Base-by-base conservation (phyloP, 1,140 invertebrate genomes). In the Tetragnatha versicolor region DNA sequence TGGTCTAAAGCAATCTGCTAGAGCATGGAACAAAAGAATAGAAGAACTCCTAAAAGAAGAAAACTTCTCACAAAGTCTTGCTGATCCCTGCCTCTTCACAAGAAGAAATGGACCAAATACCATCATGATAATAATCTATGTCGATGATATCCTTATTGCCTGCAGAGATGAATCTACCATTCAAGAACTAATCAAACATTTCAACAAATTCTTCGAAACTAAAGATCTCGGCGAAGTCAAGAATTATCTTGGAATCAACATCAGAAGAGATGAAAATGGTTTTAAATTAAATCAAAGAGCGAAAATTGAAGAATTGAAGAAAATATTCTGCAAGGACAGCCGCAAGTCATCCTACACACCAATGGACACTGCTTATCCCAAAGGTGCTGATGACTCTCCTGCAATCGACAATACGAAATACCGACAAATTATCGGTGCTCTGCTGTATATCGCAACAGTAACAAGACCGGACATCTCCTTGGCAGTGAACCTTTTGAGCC, bases 1-100 rank as follows among this genome's bases (percentile, higher is more conserved):
- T 20, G 29, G 51, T 33, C 42, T 79, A 6, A 58, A 60, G 37
- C 70, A 60, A 35, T 14, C 31, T 25, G 25, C 55, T 2, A 77
- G 39, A 29, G 22, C 53, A 47, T 47, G 39, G 17, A 42, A 42
- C 39, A 42, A 7, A 9, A 17, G 17, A 42, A 42, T 42, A 42
- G 39, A 7, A 42, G 39, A 42, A 9, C 7, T 42, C 7, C 17
- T 42, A 17, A 9, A 9, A 17, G 17, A 42, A 42, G 17, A 17
- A 7, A 17, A 42, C 7, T 42, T 42, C 17, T 42, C 39, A 17
- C 39, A 42, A 42, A 42, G 39, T 17, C 17, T 42, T 9, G 39
- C 39, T 42, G 39, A 42, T 17, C 17, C 39, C 17, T 42, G 39
- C 39, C 17, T 42, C 7, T 42, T 42, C 17, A 42, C 7, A 17